Evolutionary conservation across 2,888 invertebrate genomes (phyloP), one percentile per base, ranked within the genome.

Genomic region (Cerastis rubricosa): DNA sequence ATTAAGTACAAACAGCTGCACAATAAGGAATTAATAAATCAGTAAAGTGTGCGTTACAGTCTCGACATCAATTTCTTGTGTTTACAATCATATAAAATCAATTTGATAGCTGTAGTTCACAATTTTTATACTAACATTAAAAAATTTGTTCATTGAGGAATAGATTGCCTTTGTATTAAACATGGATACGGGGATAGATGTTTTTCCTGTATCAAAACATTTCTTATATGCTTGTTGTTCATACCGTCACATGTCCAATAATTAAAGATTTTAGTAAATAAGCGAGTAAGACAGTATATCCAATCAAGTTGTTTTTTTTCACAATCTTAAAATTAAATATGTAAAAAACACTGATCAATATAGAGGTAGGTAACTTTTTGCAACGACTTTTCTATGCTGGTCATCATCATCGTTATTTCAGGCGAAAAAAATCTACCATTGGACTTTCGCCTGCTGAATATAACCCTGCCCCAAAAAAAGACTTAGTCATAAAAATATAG

Each of bases 81-180:
- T 77, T 81, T 61, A 35, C 29, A 54, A 47, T 51, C 25, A 25
- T 66, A 19, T 17, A 78, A 43, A 76, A 66, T 54, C 25, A 65
- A 78, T 66, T 65, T 47, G 35, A 29, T 40, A 47, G 45, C 25
- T 22, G 35, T 35, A 43, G 25, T 22, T 35, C 35, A 61, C 12
- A 35, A 47, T 47, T 11, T 25, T 35, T 73, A 25, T 54, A 45
- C n/a, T 29, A n/a, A 45, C 29, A 6, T 54, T 54, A 7, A 1
- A 54, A 29, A 54, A 74, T 12, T n/a, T 54, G 54, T 3, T 35
- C 3, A 45, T 73, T 54, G 29, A 22, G 6, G 40, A 40, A 63
- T 40, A 7, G 6, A 63, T 63, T 22, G 61, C 35, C 61, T 40
- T n/a, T 40, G 40, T 2, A 45, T 45, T 70, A 47, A 40, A 43